Percentiles rank a stretch among this genome's conserved stretches.
These are phyloP conservation scores for Bombus polaris DNA, from an alignment of 1,140 invertebrate species.

Conservation along the genomic window DNA sequence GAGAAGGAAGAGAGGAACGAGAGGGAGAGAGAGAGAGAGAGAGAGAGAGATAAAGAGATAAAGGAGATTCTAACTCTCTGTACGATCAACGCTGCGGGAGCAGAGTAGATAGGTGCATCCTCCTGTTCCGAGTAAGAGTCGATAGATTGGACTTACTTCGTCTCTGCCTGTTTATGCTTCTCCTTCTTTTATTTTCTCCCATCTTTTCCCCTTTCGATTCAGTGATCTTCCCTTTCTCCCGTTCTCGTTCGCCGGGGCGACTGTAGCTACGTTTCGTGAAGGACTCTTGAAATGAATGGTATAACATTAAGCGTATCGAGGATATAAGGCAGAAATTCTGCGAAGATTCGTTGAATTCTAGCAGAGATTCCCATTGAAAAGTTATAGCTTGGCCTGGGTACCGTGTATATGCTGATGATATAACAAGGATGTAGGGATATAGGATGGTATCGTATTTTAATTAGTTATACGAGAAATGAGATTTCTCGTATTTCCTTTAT, in stretches of 20 bases:
- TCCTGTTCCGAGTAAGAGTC: constrained; percentile 48
- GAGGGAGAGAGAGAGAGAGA: background rate
- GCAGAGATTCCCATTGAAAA: constrained; percentile 29
- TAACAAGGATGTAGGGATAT: background rate
- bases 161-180: constrained; percentile 10
- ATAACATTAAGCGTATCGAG: constrained; percentile 56
- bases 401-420: background rate
- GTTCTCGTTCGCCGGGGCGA: background rate
- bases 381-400: constrained; percentile 31
- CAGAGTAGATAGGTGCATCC: constrained; percentile 24
- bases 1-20: background rate
- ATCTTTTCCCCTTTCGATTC: background rate
- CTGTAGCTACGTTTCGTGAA: constrained; percentile 14
- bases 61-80: constrained; percentile 33
- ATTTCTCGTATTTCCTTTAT: background rate
- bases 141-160: constrained; percentile 45
- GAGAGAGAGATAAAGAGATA: background rate
- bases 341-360: constrained; percentile 9
- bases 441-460: background rate
- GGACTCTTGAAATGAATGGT: constrained; percentile 62
- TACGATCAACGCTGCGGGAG: constrained; percentile 49
- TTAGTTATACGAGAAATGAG: background rate
- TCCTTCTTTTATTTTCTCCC: constrained; percentile 5
- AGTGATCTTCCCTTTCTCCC: background rate
- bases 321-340: constrained; percentile 19